Evolutionary conservation across 2,888 invertebrate species (phyloP), one percentile per base, ranked within the genome.

Genomic region (Adelphocoris suturalis): DNA sequence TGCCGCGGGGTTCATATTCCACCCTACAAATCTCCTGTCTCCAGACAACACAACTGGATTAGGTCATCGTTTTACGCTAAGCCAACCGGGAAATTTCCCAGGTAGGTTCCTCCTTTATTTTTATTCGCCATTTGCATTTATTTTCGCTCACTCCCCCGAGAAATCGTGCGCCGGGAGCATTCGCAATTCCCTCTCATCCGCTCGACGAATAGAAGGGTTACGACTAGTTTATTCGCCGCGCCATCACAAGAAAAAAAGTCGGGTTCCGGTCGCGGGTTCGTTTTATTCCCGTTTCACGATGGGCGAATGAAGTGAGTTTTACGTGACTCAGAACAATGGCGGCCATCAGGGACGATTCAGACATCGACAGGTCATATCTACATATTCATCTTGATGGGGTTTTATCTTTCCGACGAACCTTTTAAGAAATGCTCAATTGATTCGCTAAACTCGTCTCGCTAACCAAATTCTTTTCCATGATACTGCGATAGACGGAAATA

Each of bases 21-120:
- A 9, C 46, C 78, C 78, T 46, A 78, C 37, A 78, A 78, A 78
- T 78, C 78, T 78, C 19, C 0, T 3, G 28, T 27, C 37, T 16
- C 75, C 47, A 46, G 78, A 78, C 78, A 78, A 19, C 28, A 14
- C 78, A 46, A 78, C 78, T 1, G 78, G 78, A 78, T 78, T 37
- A 78, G 78, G 46, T 78, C 78, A 47, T 47, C 37, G 47, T 78
- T 78, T 78, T 46, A n/a, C 78, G 19, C 78, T n/a, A 78, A 78
- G 16, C 46, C 78, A 37, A 68, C 57, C 14, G 57, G 16, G 23
- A 23, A 68, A 2, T 68, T 2, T 68, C 23, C 19, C 23, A 12
- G 23, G 68, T 27, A 19, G 23, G n/a, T n/a, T n/a, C n/a, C 68
- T 13, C 68, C 23, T 47, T 78, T 78, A 37, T 46, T 47, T 78